These are phyloP conservation scores for Plectus sambesii DNA, from an alignment of 1,140 invertebrate species.

Conservation along the genomic window DNA sequence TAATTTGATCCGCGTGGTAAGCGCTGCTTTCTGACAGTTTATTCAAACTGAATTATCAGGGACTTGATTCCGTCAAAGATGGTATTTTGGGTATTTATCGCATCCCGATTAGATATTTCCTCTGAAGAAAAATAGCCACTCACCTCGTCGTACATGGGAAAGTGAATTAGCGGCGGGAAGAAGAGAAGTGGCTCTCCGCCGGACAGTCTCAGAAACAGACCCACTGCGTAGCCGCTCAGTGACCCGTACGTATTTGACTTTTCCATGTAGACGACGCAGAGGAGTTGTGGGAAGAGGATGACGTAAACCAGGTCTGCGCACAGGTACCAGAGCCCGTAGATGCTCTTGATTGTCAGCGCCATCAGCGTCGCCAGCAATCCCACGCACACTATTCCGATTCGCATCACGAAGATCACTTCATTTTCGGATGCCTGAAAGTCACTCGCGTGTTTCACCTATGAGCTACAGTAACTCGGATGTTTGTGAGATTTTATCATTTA, in stretches of 20 bases:
- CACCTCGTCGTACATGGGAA: conserved; percentile 48
- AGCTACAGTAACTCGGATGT: too few species aligned
- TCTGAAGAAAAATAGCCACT: too few species aligned
- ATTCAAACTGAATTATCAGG: too few species aligned
- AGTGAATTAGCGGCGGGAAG: conserved; percentile 57
- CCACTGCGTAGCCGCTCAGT: conserved; percentile 57
- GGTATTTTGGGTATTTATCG: too few species aligned
- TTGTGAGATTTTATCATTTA: too few species aligned
- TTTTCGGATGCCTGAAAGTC: conserved; percentile 67
- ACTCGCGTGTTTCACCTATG: too few species aligned
- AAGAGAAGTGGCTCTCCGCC: conserved; percentile 76
- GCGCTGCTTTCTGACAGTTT: too few species aligned
- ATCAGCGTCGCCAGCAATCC: conserved; percentile 78
- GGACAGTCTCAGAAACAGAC: conserved; percentile 66
- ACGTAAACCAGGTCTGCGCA: conserved; percentile 94
- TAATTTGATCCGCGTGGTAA: too few species aligned
- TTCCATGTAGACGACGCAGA: conserved; percentile 91
- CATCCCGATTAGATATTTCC: too few species aligned
- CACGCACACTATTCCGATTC: conserved; percentile 78
- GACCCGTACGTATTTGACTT: conserved; percentile 93
- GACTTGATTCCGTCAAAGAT: too few species aligned
- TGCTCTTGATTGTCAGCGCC: conserved; percentile 87
- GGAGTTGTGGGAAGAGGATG: conserved; percentile 90
- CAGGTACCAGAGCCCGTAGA: conserved; percentile 91
- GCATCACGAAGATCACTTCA: conserved; percentile 97